Base-by-base conservation (phyloP, 2,113 vertebrate genomes). In the Tupaia chinensis region DNA sequence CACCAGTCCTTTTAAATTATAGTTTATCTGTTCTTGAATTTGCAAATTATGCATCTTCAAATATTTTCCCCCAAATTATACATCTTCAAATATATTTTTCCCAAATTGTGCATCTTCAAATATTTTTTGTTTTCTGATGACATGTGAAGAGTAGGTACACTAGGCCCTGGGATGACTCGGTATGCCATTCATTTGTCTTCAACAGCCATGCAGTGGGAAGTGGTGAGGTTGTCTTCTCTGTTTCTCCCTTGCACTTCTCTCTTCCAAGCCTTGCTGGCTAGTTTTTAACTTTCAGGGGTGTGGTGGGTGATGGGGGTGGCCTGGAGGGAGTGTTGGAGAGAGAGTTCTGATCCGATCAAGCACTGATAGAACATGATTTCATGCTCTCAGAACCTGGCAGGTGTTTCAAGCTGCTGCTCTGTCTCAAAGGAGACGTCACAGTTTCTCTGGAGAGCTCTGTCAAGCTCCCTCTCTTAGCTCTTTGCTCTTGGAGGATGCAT, bases 341-440 rank as follows among this genome's bases (percentile, higher is more conserved):
- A 73, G 68, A 83, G 27, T 11, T 79, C 70, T 90, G 34, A 12
- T 54, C 73, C 80, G 68, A 87, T 85, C 53, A 60, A 80, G 53
- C 19, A 78, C 54, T 58, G 56, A 32, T 44, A 25, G 27, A 68
- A 54, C 34, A 56, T 25, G 25, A 77, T 68, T 84, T 85, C 54
- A 14, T 44, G 72, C 34, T 94, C 9, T 72, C 32, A 81, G 73
- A 73, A 15, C 61, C 65, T 90, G 81, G 73, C 78, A 87, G 86
- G 29, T 90, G 73, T 92, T 92, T 92, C 72, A 73, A 74, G 81
- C 61, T 81, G 22, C 63, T 74, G 68, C 44, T 70, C 72, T 87
- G 63, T 88, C 68, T 96, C 19, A 12, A 7, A 66, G 44, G 19
- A 27, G 87, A 7, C 89, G 92, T 87, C 14, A 0, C 76, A 34